Conservation (phyloP, 2,797 vertebrate genomes). For the Darevskia mixta region DNA sequence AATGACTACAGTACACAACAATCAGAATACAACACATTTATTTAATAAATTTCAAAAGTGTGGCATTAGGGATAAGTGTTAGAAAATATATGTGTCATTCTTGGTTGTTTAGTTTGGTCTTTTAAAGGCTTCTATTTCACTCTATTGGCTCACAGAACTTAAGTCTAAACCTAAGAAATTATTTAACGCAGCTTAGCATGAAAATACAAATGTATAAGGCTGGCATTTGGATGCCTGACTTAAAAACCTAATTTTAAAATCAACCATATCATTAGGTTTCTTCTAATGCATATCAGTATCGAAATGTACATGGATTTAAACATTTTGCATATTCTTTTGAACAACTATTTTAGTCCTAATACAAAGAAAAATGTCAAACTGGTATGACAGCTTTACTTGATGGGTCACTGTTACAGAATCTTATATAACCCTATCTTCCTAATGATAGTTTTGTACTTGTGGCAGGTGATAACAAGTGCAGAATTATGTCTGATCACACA, state of each 20-base stretch:
- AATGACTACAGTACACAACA: slow-evolving; percentile 45
- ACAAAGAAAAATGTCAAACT: slow-evolving; percentile 7
- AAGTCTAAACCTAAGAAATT: neutral
- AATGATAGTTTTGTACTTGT: slow-evolving; percentile 42
- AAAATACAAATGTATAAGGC: neutral
- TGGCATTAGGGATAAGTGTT: slow-evolving; percentile 12
- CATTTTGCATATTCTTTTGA: slow-evolving; percentile 2
- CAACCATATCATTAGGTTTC: neutral
- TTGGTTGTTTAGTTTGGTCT: slow-evolving; percentile 17
- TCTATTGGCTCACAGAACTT: neutral
- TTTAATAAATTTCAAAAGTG: slow-evolving; percentile 30
- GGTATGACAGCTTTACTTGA: slow-evolving; percentile 16
- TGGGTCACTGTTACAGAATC: slow-evolving; percentile 6
- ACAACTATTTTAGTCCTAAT: neutral
- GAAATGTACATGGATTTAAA: slow-evolving; percentile 16
- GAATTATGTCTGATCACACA: slow-evolving; percentile 17
- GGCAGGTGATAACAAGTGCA: slow-evolving; percentile 5
- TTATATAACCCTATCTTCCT: slow-evolving; percentile 2
- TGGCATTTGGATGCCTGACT: neutral
- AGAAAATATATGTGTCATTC: slow-evolving; percentile 21
- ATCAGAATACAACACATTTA: slow-evolving; percentile 34
- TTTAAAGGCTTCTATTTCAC: slow-evolving; percentile 18
- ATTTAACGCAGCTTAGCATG: neutral
- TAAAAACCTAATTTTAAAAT: slow-evolving; percentile 9
- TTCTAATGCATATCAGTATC: slow-evolving; percentile 4